Conservation (phyloP, 2,888 invertebrate genomes). For the Pristionchus mayeri region DNA sequence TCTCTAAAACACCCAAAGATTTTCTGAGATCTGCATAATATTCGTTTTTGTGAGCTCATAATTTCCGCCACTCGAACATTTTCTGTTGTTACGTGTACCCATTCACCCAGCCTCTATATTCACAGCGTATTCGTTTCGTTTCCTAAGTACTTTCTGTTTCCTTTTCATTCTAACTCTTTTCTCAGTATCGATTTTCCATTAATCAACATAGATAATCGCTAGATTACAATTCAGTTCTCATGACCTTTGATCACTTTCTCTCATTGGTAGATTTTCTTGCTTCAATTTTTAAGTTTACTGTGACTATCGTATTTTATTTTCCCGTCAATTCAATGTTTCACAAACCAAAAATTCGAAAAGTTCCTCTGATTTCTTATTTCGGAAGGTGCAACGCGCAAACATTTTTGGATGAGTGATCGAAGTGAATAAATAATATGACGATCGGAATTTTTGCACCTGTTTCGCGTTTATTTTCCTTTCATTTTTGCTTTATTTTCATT, state of each 20-base stretch:
- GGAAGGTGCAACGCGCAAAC: conserved; percentile 15
- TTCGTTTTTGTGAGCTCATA: not conserved
- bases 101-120: conserved; percentile 26
- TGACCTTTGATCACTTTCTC: not conserved
- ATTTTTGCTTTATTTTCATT: no score
- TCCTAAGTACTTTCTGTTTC: not conserved
- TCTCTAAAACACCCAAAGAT: not conserved
- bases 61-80: not conserved
- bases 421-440: conserved; percentile 9
- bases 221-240: conserved; percentile 9
- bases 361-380: not conserved
- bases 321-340: not conserved
- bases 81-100: conserved; percentile 37
- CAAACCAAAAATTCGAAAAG: not conserved
- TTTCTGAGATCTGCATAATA: conserved; percentile 31
- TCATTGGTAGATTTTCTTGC: conserved; percentile 18
- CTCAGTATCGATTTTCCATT: not conserved
- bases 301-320: conserved; percentile 16
- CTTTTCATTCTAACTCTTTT: no score
- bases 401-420: not conserved
- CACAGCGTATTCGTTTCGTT: conserved; percentile 41
- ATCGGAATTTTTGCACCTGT: no score
- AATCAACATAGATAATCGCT: conserved; percentile 45
- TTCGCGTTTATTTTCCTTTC: no score
- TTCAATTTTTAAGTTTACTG: conserved; percentile 20